Base-by-base conservation (phyloP, 2,888 invertebrate genomes). In the Pollenia angustigena region DNA sequence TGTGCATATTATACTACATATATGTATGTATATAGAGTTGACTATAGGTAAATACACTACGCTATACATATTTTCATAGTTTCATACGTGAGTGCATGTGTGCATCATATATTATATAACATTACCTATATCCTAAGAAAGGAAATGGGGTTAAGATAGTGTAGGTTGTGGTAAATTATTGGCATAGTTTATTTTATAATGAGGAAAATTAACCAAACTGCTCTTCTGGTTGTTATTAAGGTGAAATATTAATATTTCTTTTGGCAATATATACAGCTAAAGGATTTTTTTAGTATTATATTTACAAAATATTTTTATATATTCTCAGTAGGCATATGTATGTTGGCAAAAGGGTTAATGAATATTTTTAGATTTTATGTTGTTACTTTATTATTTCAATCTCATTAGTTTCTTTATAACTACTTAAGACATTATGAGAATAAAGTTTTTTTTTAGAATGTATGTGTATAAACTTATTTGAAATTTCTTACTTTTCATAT, bases 1-100 rank as follows among this genome's bases (percentile, higher is more conserved):
- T 84, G 71, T 72, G 44, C 83, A 84, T 87, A 84, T 64, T 81
- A 76, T 68, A 76, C 1, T 23, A 23, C 18, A 23, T 23, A 23
- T 23, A 23, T 2, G 18, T 23, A 23, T n/a, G n/a, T 6, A 32
- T 6, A 0, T 32, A 6, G 4, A 23, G 23, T 23, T 23, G 2
- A 23, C 23, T 23, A 23, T 3, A 23, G 23, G 1, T 32, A 32
- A 32, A 32, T 6, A 32, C 4, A 32, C 32, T 32, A 32, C 32
- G 4, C 32, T 32, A 32, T 32, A 32, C 32, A 32, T 32, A 32
- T 32, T 32, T 32, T 32, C 32, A 0, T 4, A 32, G 32, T 32
- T 4, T 32, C 2, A 32, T 2, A 32, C 32, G 32, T 4, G 32
- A 32, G 32, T 32, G 1, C 3, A 32, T 32, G 32, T 32, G 32